A percentile compares a stretch with the other conserved stretches of the same genome.
phyloP scores from a whole-genome alignment of 2,113 vertebrate species.

The Octodon degus region DNA sequence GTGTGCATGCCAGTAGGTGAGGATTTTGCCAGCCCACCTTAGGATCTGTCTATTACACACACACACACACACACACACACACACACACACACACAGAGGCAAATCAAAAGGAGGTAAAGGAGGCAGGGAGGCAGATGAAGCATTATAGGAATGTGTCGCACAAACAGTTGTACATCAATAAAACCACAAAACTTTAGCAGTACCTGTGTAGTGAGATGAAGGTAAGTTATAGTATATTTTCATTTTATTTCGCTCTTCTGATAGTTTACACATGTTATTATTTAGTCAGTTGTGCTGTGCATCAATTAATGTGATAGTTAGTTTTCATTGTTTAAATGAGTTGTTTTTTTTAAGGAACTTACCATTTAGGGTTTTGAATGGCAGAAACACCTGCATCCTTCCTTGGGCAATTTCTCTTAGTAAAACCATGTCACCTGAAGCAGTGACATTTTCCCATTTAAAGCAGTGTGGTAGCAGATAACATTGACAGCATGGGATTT shows the following conservation, averaged over 20 bases:
- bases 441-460: conserved; percentile 58
- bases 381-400: conserved; percentile 70
- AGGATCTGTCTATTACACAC: not conserved
- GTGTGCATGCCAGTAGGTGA: not conserved
- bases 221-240: not conserved
- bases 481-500: conserved; percentile 67
- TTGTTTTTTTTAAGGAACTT: conserved; percentile 69
- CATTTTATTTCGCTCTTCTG: conserved; percentile 1
- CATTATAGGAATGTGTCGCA: not conserved
- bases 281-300: conserved; percentile 63
- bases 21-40: not conserved
- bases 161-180: not conserved
- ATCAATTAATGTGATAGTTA: conserved; percentile 75
- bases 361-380: conserved; percentile 64
- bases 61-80: not conserved
- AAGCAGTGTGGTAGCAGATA: conserved; percentile 70
- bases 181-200: not conserved
- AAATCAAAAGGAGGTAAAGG: not conserved
- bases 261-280: conserved; percentile 54
- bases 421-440: conserved; percentile 61
- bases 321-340: conserved; percentile 68
- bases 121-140: not conserved
- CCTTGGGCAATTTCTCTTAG: conserved; percentile 51
- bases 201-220: not conserved
- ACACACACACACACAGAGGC: not conserved